phyloP scores from a whole-genome alignment of 1,140 invertebrate species.

The Platyura marginata region DNA sequence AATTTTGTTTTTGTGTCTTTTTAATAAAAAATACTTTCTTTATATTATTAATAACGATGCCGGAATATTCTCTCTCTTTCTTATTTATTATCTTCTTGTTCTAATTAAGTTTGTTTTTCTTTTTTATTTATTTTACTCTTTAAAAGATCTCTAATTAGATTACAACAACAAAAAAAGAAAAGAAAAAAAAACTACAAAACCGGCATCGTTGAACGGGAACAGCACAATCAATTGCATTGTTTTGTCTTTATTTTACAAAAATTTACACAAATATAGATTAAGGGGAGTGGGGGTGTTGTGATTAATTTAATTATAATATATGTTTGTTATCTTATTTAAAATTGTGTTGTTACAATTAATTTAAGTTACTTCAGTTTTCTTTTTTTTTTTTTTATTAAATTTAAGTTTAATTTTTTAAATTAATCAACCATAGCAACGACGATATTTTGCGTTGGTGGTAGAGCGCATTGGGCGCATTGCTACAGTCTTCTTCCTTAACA shows the following conservation, averaged over 20 bases:
- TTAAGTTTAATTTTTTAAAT: slow-evolving; percentile 12
- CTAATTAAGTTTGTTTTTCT: too few species aligned
- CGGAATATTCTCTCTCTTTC: too few species aligned
- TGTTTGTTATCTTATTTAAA: slow-evolving; percentile 2
- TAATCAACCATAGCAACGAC: slow-evolving; percentile 22
- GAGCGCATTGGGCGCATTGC: slow-evolving; percentile 19
- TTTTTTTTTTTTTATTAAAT: slow-evolving; percentile 2
- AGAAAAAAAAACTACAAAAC: too few species aligned
- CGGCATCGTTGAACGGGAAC: too few species aligned
- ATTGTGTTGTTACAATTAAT: slow-evolving; percentile 3
- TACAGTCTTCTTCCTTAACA: slow-evolving; percentile 26
- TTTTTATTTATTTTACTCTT: too few species aligned
- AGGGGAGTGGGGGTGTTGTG: not conserved
- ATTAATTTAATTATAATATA: slow-evolving; percentile 2
- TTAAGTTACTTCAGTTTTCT: slow-evolving; percentile 3
- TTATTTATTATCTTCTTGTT: too few species aligned
- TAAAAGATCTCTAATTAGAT: too few species aligned
- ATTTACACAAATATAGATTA: slow-evolving; percentile 8
- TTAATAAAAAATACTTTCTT: too few species aligned
- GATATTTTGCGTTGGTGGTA: slow-evolving; percentile 22
- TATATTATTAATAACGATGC: too few species aligned
- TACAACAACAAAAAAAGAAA: too few species aligned
- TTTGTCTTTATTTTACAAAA: slow-evolving; percentile 15
- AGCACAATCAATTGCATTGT: too few species aligned
- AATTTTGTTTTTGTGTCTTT: too few species aligned